Evolutionary conservation across 2,888 invertebrate species (phyloP), one percentile per base, ranked within the genome.

Genomic region (Sturmia bella): DNA sequence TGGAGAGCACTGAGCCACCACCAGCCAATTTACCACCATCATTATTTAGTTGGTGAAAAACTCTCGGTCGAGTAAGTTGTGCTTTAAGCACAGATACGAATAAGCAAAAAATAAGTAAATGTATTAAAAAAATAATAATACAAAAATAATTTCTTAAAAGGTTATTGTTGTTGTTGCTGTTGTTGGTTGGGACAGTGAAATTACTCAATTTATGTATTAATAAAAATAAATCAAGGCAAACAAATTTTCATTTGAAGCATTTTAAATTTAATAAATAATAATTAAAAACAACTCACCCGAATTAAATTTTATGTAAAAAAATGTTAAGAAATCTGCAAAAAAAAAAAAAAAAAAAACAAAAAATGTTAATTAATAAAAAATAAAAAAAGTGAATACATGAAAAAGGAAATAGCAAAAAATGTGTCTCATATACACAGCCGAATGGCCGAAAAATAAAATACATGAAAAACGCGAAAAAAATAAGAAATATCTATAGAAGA

Each of bases 1-100:
- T 78, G 64, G 72, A 61, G 73, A 72, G 32, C 45, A n/a, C 52
- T 52, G 73, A 32, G 68, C 63, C 56, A 77, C 15, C 27, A 74
- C 41, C 43, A 54, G 45, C 59, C 9, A 75, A 32, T 57, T 45
- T 43, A 80, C 48, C 56, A 76, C 59, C 32, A 32, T 70, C 73
- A 70, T 56, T 69, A 54, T 45, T 88, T 85, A 87, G 87, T 87
- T 88, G 87, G 85, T 85, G 85, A 86, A 88, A 85, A 87, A 85
- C 86, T 86, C 84, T 88, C 87, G 87, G 86, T 87, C 87, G 86
- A 88, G 88, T 87, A 88, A 88, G 87, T 87, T 84, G 83, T 59
- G 48, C 17, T 70, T 9, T 17, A n/a, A 2, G 15, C 21, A 24
- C 57, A 57, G 17, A 52, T 19, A 24, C 45, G 61, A 19, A 39